These are phyloP conservation scores for Esox lucius DNA, from an alignment of 2,797 vertebrate species.

Conservation along the genomic window DNA sequence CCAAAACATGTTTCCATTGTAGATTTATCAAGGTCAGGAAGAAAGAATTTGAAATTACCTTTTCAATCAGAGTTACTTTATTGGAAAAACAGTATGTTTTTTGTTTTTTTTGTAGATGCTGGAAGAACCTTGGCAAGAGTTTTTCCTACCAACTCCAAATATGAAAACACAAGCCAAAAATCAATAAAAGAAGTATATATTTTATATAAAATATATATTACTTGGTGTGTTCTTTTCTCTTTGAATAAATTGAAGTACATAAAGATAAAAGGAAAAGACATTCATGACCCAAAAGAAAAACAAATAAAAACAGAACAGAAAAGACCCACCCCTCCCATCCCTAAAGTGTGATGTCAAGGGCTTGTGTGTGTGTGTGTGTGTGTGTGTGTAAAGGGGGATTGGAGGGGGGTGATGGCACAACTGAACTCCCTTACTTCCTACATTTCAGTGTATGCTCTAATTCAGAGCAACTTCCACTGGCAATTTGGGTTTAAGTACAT, in stretches of 20 bases:
- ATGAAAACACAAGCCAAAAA: too few species aligned
- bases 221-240: background rate
- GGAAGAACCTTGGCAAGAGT: slow-evolving; percentile 31
- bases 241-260: too few species aligned
- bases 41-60: background rate
- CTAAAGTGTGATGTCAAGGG: background rate
- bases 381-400: slow-evolving; percentile 4
- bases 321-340: too few species aligned
- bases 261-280: too few species aligned
- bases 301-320: too few species aligned
- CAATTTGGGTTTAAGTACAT: too few species aligned
- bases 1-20: slow-evolving; percentile 1
- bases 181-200: too few species aligned
- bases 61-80: background rate
- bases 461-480: too few species aligned
- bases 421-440: background rate
- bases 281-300: too few species aligned
- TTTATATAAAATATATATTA: too few species aligned
- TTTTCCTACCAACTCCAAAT: background rate
- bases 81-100: background rate
- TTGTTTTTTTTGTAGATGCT: slow-evolving; percentile 28
- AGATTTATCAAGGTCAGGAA: slow-evolving; percentile 23
- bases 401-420: background rate
- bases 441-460: background rate
- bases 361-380: slow-evolving; percentile 2